Evolutionary conservation across 2,797 vertebrate genomes (phyloP), one percentile per base, ranked within the genome.

Genomic region (Telmatherina bonti): DNA sequence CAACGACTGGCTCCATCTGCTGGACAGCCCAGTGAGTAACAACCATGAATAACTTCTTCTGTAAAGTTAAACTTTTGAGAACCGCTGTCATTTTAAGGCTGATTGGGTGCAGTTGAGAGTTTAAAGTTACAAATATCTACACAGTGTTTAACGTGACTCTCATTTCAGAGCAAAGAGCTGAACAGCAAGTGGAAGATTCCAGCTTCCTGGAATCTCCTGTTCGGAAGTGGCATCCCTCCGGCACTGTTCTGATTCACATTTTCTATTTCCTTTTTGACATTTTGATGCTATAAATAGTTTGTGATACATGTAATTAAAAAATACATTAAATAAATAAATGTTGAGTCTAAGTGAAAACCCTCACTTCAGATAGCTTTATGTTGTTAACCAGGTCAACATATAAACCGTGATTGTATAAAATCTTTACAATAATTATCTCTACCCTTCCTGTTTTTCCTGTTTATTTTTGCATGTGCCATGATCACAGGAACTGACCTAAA

Each of bases 1-100:
- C 8, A 97, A 99, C 67, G 93, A 96, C 79, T 98, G 96, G 97
- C 95, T 99, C 64, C 95, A 96, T 69, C 93, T 99, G 70, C 89
- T 95, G 89, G 94, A 94, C 81, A 88, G 76, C 1, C 70, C 91
- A 74, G 97, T 99, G 89, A 96, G 96, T 95, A 47, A 67, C 27
- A 3, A 5, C 7, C 5, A 7, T 6, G 10, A 20, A 9, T 18
- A 20, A 20, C 18, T 9, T 26, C 52, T 47, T 27, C n/a, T n/a
- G 15, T 30, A 24, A n/a, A 30, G 31, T 22, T 11, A 69, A 54
- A 24, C 20, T 45, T 69, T 0, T 35, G 18, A 68, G 26, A 41
- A 51, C 7, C 0, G 7, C 6, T 45, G 15, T 41, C 20, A 47
- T 41, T 26, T 18, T 30, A 4, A 49, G 41, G 16, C 11, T 0